These are phyloP conservation scores for Habroteleia sp. DNA, from an alignment of 2,888 invertebrate species.

Conservation along the genomic window DNA sequence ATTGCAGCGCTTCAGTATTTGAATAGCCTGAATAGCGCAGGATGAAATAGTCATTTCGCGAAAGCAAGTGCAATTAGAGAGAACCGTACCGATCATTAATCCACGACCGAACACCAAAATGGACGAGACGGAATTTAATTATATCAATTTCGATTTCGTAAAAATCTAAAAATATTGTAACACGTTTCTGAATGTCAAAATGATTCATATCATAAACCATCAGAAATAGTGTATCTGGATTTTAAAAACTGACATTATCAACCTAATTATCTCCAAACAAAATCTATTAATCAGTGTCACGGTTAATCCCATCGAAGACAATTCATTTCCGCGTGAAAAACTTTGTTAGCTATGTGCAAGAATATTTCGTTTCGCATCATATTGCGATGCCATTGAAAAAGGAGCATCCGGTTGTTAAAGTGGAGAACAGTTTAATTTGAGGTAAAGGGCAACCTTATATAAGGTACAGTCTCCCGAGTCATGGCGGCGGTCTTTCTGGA, in stretches of 20 bases:
- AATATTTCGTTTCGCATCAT: conserved; percentile 17
- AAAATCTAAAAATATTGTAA: no score
- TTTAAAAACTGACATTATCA: conserved; percentile 7
- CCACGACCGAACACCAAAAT: no score
- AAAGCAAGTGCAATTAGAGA: conserved; percentile 17
- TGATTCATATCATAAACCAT: no score
- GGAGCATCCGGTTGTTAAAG: conserved; percentile 51
- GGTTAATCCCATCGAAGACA: conserved; percentile 22
- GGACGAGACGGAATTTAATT: no score
- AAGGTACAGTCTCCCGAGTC: conserved; percentile 40
- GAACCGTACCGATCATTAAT: not conserved
- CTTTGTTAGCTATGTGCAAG: not conserved
- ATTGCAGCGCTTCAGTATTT: conserved; percentile 25
- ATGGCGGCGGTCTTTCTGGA: conserved; percentile 56
- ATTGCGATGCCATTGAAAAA: not conserved
- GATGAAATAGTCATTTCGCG: conserved; percentile 31
- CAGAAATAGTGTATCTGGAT: no score
- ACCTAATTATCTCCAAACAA: conserved; percentile 23
- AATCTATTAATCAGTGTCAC: conserved; percentile 32
- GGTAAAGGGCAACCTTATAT: conserved; percentile 51
- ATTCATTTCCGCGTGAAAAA: conserved; percentile 38
- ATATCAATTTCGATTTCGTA: no score
- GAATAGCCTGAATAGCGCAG: conserved; percentile 12
- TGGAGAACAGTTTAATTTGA: conserved; percentile 38
- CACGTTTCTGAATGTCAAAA: no score